Base-by-base conservation (phyloP, 2,797 vertebrate species). In the Myripristis murdjan region DNA sequence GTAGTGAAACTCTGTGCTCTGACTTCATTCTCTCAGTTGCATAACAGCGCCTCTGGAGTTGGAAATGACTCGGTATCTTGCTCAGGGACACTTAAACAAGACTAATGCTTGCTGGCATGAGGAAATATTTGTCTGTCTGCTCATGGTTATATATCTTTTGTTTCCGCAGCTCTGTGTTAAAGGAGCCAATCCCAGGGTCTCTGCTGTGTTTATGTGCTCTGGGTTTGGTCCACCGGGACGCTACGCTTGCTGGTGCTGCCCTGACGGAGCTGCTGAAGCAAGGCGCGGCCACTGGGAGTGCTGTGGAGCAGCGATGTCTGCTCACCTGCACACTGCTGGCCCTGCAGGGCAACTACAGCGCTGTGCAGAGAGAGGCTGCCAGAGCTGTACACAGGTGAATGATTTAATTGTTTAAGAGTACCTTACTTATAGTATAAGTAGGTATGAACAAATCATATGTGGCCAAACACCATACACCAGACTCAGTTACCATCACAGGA, bases 371-470 rank as follows among this genome's bases (percentile, higher is more conserved):
- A 74, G 96, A 98, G 76, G 93, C 93, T 4, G 95, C 96, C 66
- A 97, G 89, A 84, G 97, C 96, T 57, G 92, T 99, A 14, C 97
- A 99, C 91, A 98, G 95, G 98, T 99, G 92, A 18, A n/a, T 43
- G 20, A 28, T 57, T 52, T 1, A 14, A 54, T 7, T 44, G 22
- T 28, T 46, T 11, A n/a, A 41, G 24, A 46, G 11, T 33, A 6
- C 3, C 0, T 16, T 60, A 1, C 6, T 69, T 26, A 20, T n/a
- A 41, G 2, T 1, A 31, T 4, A 31, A 31, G 1, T 31, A 31
- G 28, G 28, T 4, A 31, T 31, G 28, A 1, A 7, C 33, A 35
- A 35, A 35, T 9, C 0, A 35, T 11, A 35, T 35, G 1, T 35
- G 33, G 11, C 33, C 33, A 35, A 9, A 35, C 33, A 9, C 33